phyloP scores from a whole-genome alignment of 64 coral and sea anemone species.

The Montipora efflorescens region DNA sequence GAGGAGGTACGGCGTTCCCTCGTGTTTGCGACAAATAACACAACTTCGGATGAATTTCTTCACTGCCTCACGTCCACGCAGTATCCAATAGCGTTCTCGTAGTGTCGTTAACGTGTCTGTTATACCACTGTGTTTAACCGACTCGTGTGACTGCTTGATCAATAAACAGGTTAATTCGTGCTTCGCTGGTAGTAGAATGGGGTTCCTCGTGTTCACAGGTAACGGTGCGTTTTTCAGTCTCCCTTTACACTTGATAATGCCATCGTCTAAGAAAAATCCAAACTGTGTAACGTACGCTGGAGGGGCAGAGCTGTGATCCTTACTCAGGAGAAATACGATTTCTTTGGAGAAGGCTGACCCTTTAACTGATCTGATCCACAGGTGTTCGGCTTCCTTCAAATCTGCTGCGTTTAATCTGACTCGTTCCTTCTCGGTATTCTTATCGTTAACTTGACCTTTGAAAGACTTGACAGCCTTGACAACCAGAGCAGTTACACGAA shows the following conservation, averaged over 20 bases:
- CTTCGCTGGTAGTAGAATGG: constrained; percentile 43
- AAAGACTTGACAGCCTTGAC: not conserved
- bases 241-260: constrained; percentile 44
- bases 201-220: constrained; percentile 32
- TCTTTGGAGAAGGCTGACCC: not conserved
- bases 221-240: constrained; percentile 56
- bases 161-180: constrained; percentile 41
- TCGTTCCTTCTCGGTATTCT: not conserved
- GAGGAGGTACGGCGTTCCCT: too few species aligned
- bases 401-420: not conserved
- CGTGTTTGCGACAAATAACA: too few species aligned
- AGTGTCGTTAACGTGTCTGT: constrained; percentile 14
- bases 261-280: constrained; percentile 46
- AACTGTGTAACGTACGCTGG: constrained; percentile 15
- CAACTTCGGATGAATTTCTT: too few species aligned
- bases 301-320: not conserved
- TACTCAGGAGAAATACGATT: constrained; percentile 27
- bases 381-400: constrained; percentile 19
- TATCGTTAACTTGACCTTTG: not conserved
- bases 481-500: constrained; percentile 47
- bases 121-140: constrained; percentile 55
- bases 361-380: constrained; percentile 39
- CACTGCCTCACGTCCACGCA: too few species aligned
- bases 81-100: too few species aligned
- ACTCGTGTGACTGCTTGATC: constrained; percentile 51